Evolutionary conservation across 2,113 vertebrate species (phyloP).

Genomic region (Pteruthius melanotis): DNA sequence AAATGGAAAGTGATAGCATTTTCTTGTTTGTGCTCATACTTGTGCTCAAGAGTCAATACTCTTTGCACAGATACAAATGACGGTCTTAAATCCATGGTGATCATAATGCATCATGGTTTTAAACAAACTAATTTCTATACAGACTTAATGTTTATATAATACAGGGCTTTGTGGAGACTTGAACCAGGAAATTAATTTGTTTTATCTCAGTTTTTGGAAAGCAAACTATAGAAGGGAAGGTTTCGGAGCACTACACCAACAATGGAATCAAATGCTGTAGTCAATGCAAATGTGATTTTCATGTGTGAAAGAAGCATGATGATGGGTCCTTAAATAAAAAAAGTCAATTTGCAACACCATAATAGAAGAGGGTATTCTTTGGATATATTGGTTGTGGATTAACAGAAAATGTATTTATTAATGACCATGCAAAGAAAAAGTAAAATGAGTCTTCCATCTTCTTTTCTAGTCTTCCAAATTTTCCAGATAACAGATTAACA

Average conservation of each 20-base stretch:
- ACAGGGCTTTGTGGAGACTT: neutral
- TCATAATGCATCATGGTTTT: neutral
- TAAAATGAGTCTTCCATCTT: neutral
- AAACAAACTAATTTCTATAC: neutral
- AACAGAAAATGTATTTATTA: neutral
- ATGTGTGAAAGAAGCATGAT: neutral
- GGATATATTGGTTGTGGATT: neutral
- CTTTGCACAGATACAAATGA: neutral
- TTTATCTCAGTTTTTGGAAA: neutral
- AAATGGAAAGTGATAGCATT: neutral
- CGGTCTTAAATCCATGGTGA: neutral
- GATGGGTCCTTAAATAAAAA: neutral
- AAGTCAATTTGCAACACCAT: neutral
- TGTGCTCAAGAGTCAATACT: neutral
- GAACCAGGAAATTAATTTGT: neutral
- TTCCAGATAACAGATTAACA: no score
- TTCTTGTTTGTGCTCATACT: neutral
- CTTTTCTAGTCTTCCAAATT: neutral
- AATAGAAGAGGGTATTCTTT: neutral
- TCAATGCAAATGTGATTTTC: neutral
- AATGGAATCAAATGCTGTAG: neutral
- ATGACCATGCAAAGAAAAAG: neutral
- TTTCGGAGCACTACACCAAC: neutral
- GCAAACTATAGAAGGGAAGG: neutral
- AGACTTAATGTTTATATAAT: neutral